Base-by-base conservation (phyloP, 2,113 vertebrate genomes). In the Gulo gulo region DNA sequence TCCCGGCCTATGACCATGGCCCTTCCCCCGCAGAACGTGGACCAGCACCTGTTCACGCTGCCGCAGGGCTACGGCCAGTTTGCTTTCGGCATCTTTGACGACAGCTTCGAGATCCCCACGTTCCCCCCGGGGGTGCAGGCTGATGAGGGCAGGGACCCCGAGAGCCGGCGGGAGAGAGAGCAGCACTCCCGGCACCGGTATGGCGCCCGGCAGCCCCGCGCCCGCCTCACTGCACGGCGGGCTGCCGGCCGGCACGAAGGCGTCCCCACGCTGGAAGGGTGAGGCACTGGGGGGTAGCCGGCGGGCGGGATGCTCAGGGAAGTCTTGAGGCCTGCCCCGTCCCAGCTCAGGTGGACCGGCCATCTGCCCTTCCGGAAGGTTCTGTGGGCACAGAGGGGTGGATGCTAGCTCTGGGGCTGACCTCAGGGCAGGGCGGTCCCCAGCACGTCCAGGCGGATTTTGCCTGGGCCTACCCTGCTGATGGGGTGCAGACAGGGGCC, bases 221-320 rank as follows among this genome's bases (percentile, higher is more conserved):
- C 99, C 96, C 99, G 99, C 16, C 99, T 99, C 24, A 99, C 99
- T 11, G 98, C 99, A 0, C 99, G 99, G 79, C 99, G 99, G n/a
- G 98, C 99, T 84, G 87, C 99, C 11, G 99, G 99, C 97, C 99
- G 99, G 98, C 99, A 99, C 4, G 99, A 99, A 97, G 99, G 99
- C 0, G 99, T 99, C 76, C 99, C 99, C 47, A 99, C 99, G 2
- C 98, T 99, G 94, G 99, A 99, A 97, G 99, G 99, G 99, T 99
- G 97, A 99, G 99, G 59, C 15, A 34, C 26, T 0, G 7, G 39
- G 39, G 47, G 42, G 24, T 36, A 20, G 36, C 29, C 2, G 9
- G 24, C 1, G 23, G 47, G 24, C 1, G 26, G 39, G 93, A 3
- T 7, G 7, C 79, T 59, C 6, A 6, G 3, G 63, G 61, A 55